Base-by-base conservation (phyloP, 2,797 vertebrate genomes). In the Tapirus indicus region DNA sequence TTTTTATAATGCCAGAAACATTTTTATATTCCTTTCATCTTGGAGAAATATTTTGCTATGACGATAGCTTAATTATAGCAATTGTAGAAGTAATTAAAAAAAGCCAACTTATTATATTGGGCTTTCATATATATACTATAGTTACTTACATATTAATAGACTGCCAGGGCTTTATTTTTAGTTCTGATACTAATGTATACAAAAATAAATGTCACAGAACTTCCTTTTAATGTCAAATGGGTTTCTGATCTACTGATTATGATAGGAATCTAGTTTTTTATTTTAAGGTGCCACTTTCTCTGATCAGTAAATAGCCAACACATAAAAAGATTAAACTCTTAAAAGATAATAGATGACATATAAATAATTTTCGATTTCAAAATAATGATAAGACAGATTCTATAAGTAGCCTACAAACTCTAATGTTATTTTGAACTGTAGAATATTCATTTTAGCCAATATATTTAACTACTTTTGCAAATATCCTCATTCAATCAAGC, bases 31-130 rank as follows among this genome's bases (percentile, higher is more conserved):
- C n/a, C 18, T 90, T 92, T 87, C 23, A 79, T 68, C 49, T 79
- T 95, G 41, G 38, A 38, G 60, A 97, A 93, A 66, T 91, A 95
- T 29, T 64, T 47, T 91, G 18, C 32, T 78, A 8, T 60, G 54
- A 21, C 71, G 62, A 58, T 60, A 29, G 7, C 17, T 82, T 86
- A 94, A 89, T 66, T 66, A 60, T 17, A 88, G 44, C 62, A 89
- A 75, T 32, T 71, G 7, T 23, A 83, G 38, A 72, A 83, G 10
- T 79, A 83, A 72, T 89, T 94, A 20, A 9, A 96, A 95, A 58
- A 95, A 41, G 69, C 0, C 38, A 68, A 0, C 35, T 13, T 71
- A 87, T 78, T 35, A 58, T n/a, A 52, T 6, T 16, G 58, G 4
- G 60, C 16, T 69, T 71, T 62, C 13, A 68, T 23, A 38, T 11